phyloP scores from a whole-genome alignment of 2,113 vertebrate species.

The Rhynchopsitta pachyrhyncha region DNA sequence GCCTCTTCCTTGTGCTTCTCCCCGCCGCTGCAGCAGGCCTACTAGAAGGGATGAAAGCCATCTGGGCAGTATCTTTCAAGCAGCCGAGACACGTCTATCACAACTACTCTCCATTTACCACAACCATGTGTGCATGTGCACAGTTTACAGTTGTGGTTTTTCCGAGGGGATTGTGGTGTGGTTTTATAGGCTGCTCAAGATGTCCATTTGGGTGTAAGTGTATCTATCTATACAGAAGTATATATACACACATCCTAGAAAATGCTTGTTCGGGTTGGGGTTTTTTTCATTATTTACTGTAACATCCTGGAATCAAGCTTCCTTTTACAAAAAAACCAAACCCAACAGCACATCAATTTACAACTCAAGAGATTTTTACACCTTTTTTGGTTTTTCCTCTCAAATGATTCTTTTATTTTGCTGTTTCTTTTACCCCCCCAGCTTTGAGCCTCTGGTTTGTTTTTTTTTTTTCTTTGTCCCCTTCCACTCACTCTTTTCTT shows the following conservation, averaged over 20 bases:
- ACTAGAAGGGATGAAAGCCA: not conserved
- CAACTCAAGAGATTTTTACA: accelerated
- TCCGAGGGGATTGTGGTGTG: not conserved
- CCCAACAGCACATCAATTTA: not conserved
- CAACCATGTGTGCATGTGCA: slow-evolving; percentile 28
- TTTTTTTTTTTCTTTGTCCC: not conserved
- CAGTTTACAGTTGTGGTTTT: slow-evolving; percentile 28
- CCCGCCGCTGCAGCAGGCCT: accelerated
- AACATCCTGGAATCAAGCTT: not conserved
- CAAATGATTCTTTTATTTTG: not conserved
- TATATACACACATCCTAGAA: not conserved
- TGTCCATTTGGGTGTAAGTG: slow-evolving; percentile 4
- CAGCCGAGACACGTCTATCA: not conserved
- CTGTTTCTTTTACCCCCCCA: not conserved
- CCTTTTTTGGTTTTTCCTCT: not conserved
- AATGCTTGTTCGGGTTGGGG: not conserved
- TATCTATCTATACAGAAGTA: not conserved
- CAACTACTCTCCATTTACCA: not conserved
- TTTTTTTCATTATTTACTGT: not conserved
- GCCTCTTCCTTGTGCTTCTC: not conserved
- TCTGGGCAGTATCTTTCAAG: slow-evolving; percentile 30
- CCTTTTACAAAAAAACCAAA: not conserved
- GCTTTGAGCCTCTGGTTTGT: not conserved
- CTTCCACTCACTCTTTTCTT: not conserved
- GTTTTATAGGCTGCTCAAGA: slow-evolving; percentile 47